A percentile compares a stretch with the other conserved stretches of the same genome.
Evolutionary conservation across 2,113 vertebrate genomes (phyloP).

Genomic region (Morone saxatilis): DNA sequence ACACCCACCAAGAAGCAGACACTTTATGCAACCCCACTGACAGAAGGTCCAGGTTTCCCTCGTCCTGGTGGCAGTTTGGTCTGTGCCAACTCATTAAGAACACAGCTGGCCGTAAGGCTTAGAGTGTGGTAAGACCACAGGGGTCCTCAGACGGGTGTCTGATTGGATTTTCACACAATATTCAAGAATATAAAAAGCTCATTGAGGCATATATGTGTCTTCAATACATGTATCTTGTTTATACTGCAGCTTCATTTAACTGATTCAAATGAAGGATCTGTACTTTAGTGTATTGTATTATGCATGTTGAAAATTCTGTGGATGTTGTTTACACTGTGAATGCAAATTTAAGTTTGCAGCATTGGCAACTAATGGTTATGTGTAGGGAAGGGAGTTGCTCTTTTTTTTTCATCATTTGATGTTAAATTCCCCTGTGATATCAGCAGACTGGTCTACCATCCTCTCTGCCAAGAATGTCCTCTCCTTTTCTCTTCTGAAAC

Average conservation of each 20-base stretch:
- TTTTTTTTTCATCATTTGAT: neutral
- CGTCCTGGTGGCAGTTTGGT: slow-evolving; percentile 47
- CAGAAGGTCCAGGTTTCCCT: slow-evolving; percentile 72
- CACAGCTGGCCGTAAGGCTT: slow-evolving; percentile 73
- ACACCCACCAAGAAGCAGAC: slow-evolving; percentile 56
- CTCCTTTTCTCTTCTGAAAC: neutral
- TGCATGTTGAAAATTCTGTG: neutral
- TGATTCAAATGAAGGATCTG: slow-evolving; percentile 11
- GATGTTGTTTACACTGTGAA: neutral
- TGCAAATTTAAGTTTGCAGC: neutral
- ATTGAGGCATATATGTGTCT: slow-evolving; percentile 13
- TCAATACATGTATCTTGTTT: slow-evolving; percentile 1
- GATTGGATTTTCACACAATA: slow-evolving; percentile 58
- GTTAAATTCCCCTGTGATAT: slow-evolving; percentile 4
- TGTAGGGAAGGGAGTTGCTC: neutral
- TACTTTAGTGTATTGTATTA: neutral
- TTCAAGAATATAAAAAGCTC: slow-evolving; percentile 47
- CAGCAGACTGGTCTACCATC: slow-evolving; percentile 4
- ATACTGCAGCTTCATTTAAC: slow-evolving; percentile 24
- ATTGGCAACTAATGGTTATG: neutral
- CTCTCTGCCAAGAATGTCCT: neutral
- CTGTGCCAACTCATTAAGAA: slow-evolving; percentile 81
- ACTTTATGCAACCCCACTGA: slow-evolving; percentile 62
- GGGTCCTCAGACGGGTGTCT: slow-evolving; percentile 49
- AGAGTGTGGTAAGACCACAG: slow-evolving; percentile 51